Percentiles rank a stretch among this genome's conserved stretches.
phyloP scores from a whole-genome alignment of 2,888 invertebrate species.

The Chalcis sispes region DNA sequence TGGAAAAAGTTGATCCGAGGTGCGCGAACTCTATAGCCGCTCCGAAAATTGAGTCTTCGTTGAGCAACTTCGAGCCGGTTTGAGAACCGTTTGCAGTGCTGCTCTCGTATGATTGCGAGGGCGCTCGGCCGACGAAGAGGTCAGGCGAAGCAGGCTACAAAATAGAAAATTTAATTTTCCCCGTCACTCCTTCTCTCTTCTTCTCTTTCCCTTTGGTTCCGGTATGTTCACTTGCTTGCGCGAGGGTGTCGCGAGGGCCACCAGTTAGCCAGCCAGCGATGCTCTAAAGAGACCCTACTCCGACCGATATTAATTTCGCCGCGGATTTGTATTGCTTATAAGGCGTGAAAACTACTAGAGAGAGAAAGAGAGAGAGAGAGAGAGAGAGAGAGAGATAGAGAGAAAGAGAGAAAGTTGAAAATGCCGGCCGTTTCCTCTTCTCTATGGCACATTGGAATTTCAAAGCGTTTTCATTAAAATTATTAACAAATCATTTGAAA shows the following conservation, averaged over 20 bases:
- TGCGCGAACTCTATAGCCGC: too few relatives aligned
- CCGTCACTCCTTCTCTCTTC: conserved; percentile 61
- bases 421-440: conserved; percentile 8
- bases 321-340: conserved; percentile 54
- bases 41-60: not conserved
- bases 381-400: too few relatives aligned
- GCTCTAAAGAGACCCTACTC: conserved; percentile 58
- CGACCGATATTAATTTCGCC: conserved; percentile 63
- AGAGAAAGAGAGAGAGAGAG: not conserved
- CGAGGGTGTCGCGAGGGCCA: conserved; percentile 36
- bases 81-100: conserved; percentile 61
- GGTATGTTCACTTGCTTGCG: conserved; percentile 49
- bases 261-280: not conserved
- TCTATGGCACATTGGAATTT: conserved; percentile 40
- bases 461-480: conserved; percentile 52
- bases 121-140: conserved; percentile 61
- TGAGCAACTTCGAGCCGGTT: not conserved
- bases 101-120: conserved; percentile 63
- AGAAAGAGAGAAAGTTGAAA: too few relatives aligned
- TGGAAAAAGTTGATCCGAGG: conserved; percentile 20
- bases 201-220: conserved; percentile 35
- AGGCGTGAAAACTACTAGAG: conserved; percentile 44
- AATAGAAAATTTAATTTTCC: conserved; percentile 71
- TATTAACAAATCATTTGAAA: conserved; percentile 48
- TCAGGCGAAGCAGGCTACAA: conserved; percentile 65